phyloP scores from a whole-genome alignment of 2,113 vertebrate species.

The Heterotis niloticus region DNA sequence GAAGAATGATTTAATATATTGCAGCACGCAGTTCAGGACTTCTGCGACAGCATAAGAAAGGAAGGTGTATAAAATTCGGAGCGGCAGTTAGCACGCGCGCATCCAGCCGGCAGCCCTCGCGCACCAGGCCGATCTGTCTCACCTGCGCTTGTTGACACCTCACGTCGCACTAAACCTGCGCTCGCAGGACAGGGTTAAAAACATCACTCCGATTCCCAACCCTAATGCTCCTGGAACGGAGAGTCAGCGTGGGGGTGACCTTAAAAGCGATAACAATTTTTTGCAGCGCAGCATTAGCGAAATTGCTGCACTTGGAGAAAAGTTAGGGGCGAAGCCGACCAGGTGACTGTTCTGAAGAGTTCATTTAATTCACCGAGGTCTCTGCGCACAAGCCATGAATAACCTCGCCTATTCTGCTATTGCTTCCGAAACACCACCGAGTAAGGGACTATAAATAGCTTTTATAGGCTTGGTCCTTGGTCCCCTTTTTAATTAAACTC shows the following conservation, averaged over 20 bases:
- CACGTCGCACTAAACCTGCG: too few species aligned
- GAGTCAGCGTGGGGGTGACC: not conserved
- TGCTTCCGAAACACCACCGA: not conserved
- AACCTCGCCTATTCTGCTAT: not conserved
- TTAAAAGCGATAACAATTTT: not conserved
- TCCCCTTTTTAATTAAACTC: not conserved
- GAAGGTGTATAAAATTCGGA: too few species aligned
- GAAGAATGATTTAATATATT: too few species aligned
- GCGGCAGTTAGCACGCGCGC: too few species aligned
- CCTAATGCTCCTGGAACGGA: not conserved
- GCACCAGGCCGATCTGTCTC: too few species aligned
- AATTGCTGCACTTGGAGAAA: not conserved
- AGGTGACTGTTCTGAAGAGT: constrained; percentile 10
- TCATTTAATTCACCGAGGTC: constrained; percentile 12
- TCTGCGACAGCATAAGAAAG: too few species aligned
- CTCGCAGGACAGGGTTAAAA: too few species aligned
- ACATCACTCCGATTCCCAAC: too few species aligned
- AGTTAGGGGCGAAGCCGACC: not conserved
- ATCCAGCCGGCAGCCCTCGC: too few species aligned
- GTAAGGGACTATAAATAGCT: not conserved
- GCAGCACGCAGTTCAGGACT: too few species aligned
- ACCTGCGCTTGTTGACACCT: too few species aligned
- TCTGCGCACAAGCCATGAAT: not conserved
- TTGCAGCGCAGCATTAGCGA: not conserved
- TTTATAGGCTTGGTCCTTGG: not conserved